Base-by-base conservation (phyloP, 2,113 vertebrate species). In the Tringa solitaria region DNA sequence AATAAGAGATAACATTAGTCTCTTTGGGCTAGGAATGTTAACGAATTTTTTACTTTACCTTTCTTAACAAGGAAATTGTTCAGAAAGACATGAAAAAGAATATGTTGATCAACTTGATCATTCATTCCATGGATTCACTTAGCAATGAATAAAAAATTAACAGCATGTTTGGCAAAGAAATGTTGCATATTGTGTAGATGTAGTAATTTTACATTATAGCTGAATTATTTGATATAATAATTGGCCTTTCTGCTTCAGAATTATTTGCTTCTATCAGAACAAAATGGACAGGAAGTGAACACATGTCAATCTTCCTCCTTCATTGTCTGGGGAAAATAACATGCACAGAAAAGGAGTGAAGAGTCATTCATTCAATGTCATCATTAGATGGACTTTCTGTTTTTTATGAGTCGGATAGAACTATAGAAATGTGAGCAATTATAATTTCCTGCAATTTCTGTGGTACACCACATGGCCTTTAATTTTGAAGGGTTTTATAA, bases 221-320 rank as follows among this genome's bases (percentile, higher is more conserved):
- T 37, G 69, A 94, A 80, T 79, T 85, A 65, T 82, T 93, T 93
- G 17, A 24, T 67, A 83, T 56, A 19, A 41, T 59, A 82, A 12
- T 46, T 13, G 24, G 10, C 45, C 27, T 70, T 91, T 70, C 54
- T 68, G 27, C 19, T 46, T 90, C 48, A 74, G 57, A 73, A 86
- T 77, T 35, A 7, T 87, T 69, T 86, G 14, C 27, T 54, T 77
- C 53, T 18, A 35, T 59, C 15, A 22, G 51, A 91, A 86, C 6
- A 41, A 85, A 90, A 87, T 35, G 15, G 57, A 28, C 20, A 48
- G 12, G n/a, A 81, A 59, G 4, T 28, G 15, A 87, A 48, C 24
- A 37, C 1, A 2, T 46, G 33, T 53, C n/a, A 57, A 2, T 48
- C 35, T 84, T 75, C 7, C 18, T 79, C 17, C 23, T 59, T 54